phyloP scores from a whole-genome alignment of 2,888 invertebrate genomes.

The Agrilus mali region DNA sequence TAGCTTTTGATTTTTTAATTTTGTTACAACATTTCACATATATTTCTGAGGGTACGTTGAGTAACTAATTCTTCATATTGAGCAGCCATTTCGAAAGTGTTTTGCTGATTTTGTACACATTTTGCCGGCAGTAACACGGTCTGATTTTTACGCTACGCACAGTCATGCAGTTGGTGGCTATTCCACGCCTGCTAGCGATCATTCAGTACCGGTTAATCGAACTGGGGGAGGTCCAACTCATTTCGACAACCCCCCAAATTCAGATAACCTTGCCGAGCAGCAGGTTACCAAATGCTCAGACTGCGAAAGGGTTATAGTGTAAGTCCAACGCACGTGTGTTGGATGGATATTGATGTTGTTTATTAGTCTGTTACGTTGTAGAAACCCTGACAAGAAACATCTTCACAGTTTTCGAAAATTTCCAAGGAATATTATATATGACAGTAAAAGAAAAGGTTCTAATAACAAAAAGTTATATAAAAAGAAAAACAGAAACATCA shows the following conservation, averaged over 20 bases:
- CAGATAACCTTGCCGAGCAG: slow-evolving; percentile 35
- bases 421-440: too few relatives aligned
- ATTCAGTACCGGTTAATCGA: slow-evolving; percentile 17
- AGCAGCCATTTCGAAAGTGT: slow-evolving; percentile 5
- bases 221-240: slow-evolving; percentile 18
- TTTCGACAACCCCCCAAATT: slow-evolving; percentile 26
- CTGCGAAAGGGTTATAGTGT: slow-evolving; percentile 82
- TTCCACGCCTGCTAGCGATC: slow-evolving; percentile 40
- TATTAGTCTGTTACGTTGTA: neutral
- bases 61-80: slow-evolving; percentile 5
- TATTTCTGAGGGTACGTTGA: too few relatives aligned
- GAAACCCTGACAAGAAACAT: too few relatives aligned
- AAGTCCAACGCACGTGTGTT: slow-evolving; percentile 41
- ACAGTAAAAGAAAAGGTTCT: too few relatives aligned
- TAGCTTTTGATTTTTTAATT: too few relatives aligned
- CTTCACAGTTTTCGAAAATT: too few relatives aligned
- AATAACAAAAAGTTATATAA: too few relatives aligned
- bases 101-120: slow-evolving; percentile 11
- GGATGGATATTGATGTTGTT: slow-evolving; percentile 19
- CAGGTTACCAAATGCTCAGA: slow-evolving; percentile 61
- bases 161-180: slow-evolving; percentile 62
- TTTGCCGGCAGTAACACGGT: slow-evolving; percentile 26
- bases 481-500: too few relatives aligned
- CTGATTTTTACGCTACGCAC: slow-evolving; percentile 61
- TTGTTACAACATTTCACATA: too few relatives aligned